These are phyloP conservation scores for Mactromeris polynyma DNA, from an alignment of 2,888 invertebrate species.

Conservation along the genomic window DNA sequence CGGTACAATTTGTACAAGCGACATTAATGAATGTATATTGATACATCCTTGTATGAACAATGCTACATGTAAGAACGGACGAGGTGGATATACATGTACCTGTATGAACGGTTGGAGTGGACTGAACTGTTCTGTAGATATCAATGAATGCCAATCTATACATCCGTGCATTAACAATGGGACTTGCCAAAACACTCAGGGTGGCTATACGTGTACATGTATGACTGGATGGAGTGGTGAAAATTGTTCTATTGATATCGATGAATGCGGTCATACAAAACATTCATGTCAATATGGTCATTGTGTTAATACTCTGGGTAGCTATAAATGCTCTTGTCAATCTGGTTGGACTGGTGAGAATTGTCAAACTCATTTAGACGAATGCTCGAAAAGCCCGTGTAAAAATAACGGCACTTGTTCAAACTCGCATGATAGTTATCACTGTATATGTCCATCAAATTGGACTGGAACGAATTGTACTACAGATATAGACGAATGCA, in stretches of 20 bases:
- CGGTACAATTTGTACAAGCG: too few relatives aligned
- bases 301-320: slow-evolving; percentile 1
- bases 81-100: too few relatives aligned
- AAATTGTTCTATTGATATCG: too few relatives aligned
- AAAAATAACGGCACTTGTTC: slow-evolving; percentile 22
- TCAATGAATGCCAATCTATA: slow-evolving; percentile 14
- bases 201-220: too few relatives aligned
- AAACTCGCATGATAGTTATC: slow-evolving; percentile 10
- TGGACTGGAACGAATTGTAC: slow-evolving; percentile 32
- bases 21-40: too few relatives aligned
- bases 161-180: not conserved
- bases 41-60: too few relatives aligned
- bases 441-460: slow-evolving; percentile 12
- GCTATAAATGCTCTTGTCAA: slow-evolving; percentile 23
- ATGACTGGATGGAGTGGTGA: too few relatives aligned
- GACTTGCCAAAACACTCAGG: too few relatives aligned
- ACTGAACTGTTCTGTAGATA: not conserved
- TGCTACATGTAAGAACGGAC: too few relatives aligned
- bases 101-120: slow-evolving; percentile 11
- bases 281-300: not conserved
- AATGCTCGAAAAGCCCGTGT: slow-evolving; percentile 14
- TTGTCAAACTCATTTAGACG: slow-evolving; percentile 27
- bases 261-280: not conserved
- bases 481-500: slow-evolving; percentile 35
- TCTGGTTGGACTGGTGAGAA: slow-evolving; percentile 18